Conservation (phyloP, 2,888 invertebrate species). For the Microplitis manilae region DNA sequence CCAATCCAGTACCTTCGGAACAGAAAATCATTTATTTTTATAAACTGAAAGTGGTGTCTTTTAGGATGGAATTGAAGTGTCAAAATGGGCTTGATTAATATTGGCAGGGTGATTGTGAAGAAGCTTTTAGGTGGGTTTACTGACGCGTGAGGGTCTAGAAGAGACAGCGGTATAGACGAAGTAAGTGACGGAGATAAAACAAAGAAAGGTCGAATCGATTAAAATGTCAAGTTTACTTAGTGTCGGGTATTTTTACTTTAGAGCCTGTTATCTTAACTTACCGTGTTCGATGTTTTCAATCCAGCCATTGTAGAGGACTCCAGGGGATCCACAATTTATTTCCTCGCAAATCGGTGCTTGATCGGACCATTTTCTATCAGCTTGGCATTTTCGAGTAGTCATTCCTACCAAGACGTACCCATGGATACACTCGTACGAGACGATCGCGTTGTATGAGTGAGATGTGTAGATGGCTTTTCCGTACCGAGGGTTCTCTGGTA, state of each 20-base stretch:
- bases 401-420: constrained; percentile 94
- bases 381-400: constrained; percentile 91
- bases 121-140: neutral
- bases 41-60: neutral
- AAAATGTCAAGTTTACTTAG: neutral
- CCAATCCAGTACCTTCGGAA: constrained; percentile 84
- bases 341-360: constrained; percentile 94
- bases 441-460: constrained; percentile 94
- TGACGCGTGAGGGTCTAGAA: neutral
- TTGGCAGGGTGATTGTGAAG: neutral
- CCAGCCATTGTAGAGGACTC: constrained; percentile 96
- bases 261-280: constrained; percentile 48
- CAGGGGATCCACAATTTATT: constrained; percentile 97
- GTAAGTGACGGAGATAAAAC: neutral
- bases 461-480: constrained; percentile 95
- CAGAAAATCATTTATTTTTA: neutral
- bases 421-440: constrained; percentile 95
- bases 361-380: constrained; percentile 96
- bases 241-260: constrained; percentile 16
- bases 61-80: neutral
- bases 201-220: constrained; percentile 9
- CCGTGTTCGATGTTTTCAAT: constrained; percentile 87
- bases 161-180: neutral
- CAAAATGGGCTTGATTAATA: neutral
- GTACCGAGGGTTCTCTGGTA: constrained; percentile 91